Evolutionary conservation across 2,888 invertebrate species (phyloP), one percentile per base, ranked within the genome.

Genomic region (Laothoe populi): DNA sequence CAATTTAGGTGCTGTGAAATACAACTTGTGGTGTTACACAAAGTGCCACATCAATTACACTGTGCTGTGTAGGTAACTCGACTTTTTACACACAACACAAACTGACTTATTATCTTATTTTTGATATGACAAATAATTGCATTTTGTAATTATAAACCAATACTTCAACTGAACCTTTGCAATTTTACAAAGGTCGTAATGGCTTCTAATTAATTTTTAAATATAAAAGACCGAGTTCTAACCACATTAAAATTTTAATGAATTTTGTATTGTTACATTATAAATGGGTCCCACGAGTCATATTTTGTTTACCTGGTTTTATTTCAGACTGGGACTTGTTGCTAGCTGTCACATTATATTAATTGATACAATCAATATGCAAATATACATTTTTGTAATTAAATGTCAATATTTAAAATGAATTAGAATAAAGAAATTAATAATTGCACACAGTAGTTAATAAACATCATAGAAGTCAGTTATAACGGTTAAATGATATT

Each of bases 401-500:
- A 26, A 24, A 26, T 24, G 24, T 13, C 48, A 48, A 48, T 26
- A n/a, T 13, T 13, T 46, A 24, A 46, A 46, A 13, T 46, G 4
- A 46, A 24, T 4, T 23, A 23, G 21, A 24, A 23, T 21, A 46
- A 23, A 46, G 23, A 13, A 11, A 46, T 46, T 19, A 26, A 49
- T 49, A 26, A 49, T 31, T 26, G 49, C 49, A 49, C 26, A 26
- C 26, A 16, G 8, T 26, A 49, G 16, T 31, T 49, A 11, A 35
- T 11, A 35, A 16, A 31, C 53, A 19, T 10, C 4, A 19, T 31
- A 31, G 35, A 38, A 38, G 13, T 8, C 31, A 31, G 5, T 8
- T 31, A 8, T 38, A 53, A 53, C 19, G 19, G 4, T 21, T 11
- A 19, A 53, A 53, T 53, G 35, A 53, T 53, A 53, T 35, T 16